Conservation (phyloP, 2,888 invertebrate genomes). For the Molanna angustata region DNA sequence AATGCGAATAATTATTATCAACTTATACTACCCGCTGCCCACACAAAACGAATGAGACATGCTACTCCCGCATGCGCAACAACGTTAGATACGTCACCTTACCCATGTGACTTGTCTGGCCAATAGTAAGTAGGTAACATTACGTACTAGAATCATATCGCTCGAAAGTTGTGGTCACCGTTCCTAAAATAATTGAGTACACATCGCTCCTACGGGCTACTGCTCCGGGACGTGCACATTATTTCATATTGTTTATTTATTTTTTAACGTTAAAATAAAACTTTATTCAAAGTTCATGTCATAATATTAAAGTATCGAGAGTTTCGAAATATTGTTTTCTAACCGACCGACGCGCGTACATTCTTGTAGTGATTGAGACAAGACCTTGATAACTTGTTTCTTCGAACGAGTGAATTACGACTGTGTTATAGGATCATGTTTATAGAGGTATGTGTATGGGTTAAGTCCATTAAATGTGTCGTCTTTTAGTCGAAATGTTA, state of each 20-base stretch:
- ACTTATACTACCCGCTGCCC: not conserved
- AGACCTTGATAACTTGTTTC: slow-evolving; percentile 59
- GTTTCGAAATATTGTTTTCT: slow-evolving; percentile 18
- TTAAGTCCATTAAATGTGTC: slow-evolving; percentile 30
- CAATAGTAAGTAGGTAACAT: slow-evolving; percentile 34
- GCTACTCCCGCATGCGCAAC: slow-evolving; percentile 18
- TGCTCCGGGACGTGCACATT: slow-evolving; percentile 23
- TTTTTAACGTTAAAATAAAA: slow-evolving; percentile 7
- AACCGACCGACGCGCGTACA: slow-evolving; percentile 35
- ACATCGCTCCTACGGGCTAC: slow-evolving; percentile 23
- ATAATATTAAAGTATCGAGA: slow-evolving; percentile 8
- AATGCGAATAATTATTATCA: too few relatives aligned
- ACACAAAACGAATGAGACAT: not conserved
- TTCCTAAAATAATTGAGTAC: slow-evolving; percentile 32
- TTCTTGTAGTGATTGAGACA: slow-evolving; percentile 46
- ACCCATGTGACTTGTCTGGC: slow-evolving; percentile 21
- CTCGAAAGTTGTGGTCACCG: slow-evolving; percentile 30
- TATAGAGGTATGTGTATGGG: slow-evolving; percentile 55
- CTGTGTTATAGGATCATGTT: slow-evolving; percentile 54
- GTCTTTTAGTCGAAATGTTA: slow-evolving; percentile 17
- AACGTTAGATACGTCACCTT: slow-evolving; percentile 20
- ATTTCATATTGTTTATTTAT: slow-evolving; percentile 19
- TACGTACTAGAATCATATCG: slow-evolving; percentile 20
- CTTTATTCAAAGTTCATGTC: slow-evolving; percentile 14
- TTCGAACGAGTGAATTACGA: slow-evolving; percentile 52